Evolutionary conservation across 1,140 invertebrate species (phyloP), one percentile per base, ranked within the genome.

Genomic region (Diabrotica undecimpunctata): DNA sequence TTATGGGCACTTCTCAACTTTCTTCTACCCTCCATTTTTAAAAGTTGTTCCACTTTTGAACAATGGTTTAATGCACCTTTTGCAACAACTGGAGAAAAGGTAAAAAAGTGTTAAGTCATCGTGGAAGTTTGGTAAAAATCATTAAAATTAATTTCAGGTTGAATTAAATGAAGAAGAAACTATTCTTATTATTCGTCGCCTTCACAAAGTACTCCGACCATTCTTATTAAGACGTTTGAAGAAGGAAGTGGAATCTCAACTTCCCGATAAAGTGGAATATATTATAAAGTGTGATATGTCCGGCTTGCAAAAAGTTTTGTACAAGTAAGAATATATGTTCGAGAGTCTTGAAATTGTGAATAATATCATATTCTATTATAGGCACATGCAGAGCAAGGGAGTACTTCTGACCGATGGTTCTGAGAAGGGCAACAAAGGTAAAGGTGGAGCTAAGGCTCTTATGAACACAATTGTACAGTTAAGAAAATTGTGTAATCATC

Each of bases 231-330:
- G 89, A 54, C 79, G 89, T 25, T 70, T 87, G 50, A 91, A 91
- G 75, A 69, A 75, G 36, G 97, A 99, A 82, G 97, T 99, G 12
- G 97, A 99, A 81, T 96, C 95, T 68, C 96, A 99, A 76, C 82
- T 99, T 64, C 97, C 97, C 13, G 97, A 99, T 74, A 99, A 99
- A 82, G 93, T 98, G n/a, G 97, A 99, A 81, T 98, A 99, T 79
- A 97, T 99, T 70, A 91, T 99, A 68, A 99, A 99, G 80, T 99
- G 97, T 81, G 96, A 99, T 74, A 98, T 99, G 96, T 97, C 95
- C 61, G 92, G 93, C 3, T 78, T 99, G 57, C 97, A 99, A 75
- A 86, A 92, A 63, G 88, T 96, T 9, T 84, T 98, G 0, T 98
- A 98, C 59, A 66, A 46, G 41, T 46, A 46, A 46, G 41, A 46